Conservation (phyloP, 2,113 vertebrate genomes). For the Macaca mulatta region DNA sequence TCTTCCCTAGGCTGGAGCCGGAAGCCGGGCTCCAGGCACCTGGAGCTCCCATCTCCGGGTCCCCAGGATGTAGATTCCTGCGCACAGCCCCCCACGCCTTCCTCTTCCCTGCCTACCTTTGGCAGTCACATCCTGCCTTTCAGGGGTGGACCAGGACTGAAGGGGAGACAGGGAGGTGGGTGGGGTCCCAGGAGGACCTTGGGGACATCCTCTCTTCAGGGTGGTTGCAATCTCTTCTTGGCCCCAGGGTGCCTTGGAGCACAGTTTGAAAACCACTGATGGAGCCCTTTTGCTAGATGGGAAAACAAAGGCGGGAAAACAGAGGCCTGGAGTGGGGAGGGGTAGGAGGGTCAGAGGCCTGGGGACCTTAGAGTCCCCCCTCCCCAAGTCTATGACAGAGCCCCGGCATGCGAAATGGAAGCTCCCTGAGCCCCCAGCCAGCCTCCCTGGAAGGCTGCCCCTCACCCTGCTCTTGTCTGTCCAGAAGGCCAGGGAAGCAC, state of each 20-base stretch:
- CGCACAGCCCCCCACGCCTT: slow-evolving; percentile 57
- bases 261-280: neutral
- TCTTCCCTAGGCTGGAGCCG: slow-evolving; percentile 41
- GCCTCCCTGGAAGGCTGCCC: neutral
- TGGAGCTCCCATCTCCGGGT: slow-evolving; percentile 77
- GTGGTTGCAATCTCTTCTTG: neutral
- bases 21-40: slow-evolving; percentile 58
- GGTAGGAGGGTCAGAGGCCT: neutral
- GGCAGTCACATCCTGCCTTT: slow-evolving; percentile 64
- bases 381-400: neutral
- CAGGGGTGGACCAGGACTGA: neutral
- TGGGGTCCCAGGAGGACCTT: neutral
- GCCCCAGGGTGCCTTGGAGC: neutral
- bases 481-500: neutral
- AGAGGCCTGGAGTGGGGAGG: neutral
- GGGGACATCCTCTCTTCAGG: neutral
- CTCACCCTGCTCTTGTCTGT: accelerated
- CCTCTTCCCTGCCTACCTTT: slow-evolving; percentile 68
- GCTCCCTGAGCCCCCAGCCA: too few relatives aligned
- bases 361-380: neutral
- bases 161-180: accelerated
- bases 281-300: neutral
- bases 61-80: slow-evolving; percentile 60
- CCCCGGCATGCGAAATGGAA: neutral
- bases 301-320: neutral